Conservation (phyloP, 2,888 invertebrate species). For the Sympetrum striolatum region DNA sequence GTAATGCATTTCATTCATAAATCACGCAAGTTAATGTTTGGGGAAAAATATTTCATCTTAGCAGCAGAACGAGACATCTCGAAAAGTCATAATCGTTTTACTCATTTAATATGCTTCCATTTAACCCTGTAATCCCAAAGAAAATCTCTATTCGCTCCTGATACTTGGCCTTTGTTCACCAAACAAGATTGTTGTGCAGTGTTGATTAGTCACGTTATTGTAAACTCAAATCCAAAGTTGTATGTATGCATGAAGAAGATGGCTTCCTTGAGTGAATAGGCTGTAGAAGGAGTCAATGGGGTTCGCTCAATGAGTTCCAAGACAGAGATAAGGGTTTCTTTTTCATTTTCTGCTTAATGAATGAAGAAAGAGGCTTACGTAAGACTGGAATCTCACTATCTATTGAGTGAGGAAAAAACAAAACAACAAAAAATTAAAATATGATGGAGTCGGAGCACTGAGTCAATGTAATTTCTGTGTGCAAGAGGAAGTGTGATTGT, state of each 20-base stretch:
- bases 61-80: slow-evolving; percentile 4
- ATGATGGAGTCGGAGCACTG: slow-evolving; percentile 33
- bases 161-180: slow-evolving; percentile 19
- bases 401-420: slow-evolving; percentile 31
- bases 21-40: slow-evolving; percentile 37
- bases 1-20: slow-evolving; percentile 33
- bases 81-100: slow-evolving; percentile 27
- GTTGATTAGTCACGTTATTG: slow-evolving; percentile 2
- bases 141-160: slow-evolving; percentile 20
- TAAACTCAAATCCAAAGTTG: slow-evolving; percentile 20
- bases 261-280: slow-evolving; percentile 28
- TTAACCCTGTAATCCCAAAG: slow-evolving; percentile 21
- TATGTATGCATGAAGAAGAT: neutral
- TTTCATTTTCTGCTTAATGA: slow-evolving; percentile 32
- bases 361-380: slow-evolving; percentile 36
- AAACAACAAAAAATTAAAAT: slow-evolving; percentile 27
- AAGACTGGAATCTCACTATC: slow-evolving; percentile 40
- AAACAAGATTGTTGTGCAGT: slow-evolving; percentile 18
- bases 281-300: neutral
- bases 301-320: slow-evolving; percentile 36
- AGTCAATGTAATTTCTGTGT: slow-evolving; percentile 40
- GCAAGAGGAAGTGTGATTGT: slow-evolving; percentile 19
- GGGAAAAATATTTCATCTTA: neutral
- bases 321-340: slow-evolving; percentile 34
- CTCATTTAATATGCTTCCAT: slow-evolving; percentile 32